Evolutionary conservation across 2,113 vertebrate species (phyloP).

Genomic region (Corythaixoides concolor): DNA sequence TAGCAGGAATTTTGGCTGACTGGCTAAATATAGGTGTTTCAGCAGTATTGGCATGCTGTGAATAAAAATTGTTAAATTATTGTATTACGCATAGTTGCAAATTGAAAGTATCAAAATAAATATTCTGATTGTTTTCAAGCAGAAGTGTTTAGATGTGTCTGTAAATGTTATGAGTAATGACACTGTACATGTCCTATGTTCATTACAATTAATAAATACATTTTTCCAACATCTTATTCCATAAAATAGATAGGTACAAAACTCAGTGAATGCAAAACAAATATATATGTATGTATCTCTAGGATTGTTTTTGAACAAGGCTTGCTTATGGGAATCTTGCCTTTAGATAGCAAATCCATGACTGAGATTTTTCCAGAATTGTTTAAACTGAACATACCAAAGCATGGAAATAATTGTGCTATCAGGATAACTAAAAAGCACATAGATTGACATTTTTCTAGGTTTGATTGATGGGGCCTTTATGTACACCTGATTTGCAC

Average conservation of each 20-base stretch:
- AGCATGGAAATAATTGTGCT: background rate
- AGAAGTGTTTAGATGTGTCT: slow-evolving; percentile 6
- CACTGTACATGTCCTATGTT: background rate
- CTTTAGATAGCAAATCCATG: background rate
- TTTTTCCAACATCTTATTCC: background rate
- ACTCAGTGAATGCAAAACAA: background rate
- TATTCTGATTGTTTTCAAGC: slow-evolving; percentile 45
- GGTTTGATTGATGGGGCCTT: background rate
- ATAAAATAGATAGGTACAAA: background rate
- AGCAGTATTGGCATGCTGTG: background rate
- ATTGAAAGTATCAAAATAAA: slow-evolving; percentile 39
- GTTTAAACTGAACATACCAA: background rate
- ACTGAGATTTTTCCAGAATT: background rate
- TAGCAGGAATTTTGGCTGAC: slow-evolving; percentile 50
- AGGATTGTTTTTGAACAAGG: background rate
- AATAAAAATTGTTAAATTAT: slow-evolving; percentile 41
- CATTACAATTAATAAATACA: background rate
- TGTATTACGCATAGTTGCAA: background rate
- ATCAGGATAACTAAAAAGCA: background rate
- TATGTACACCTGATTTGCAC: background rate
- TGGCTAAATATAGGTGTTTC: slow-evolving; percentile 52
- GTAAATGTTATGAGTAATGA: slow-evolving; percentile 6
- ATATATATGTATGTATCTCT: background rate
- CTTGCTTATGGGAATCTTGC: background rate
- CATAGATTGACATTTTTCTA: background rate